Evolutionary conservation across 2,797 vertebrate genomes (phyloP).

Genomic region (Esox lucius): DNA sequence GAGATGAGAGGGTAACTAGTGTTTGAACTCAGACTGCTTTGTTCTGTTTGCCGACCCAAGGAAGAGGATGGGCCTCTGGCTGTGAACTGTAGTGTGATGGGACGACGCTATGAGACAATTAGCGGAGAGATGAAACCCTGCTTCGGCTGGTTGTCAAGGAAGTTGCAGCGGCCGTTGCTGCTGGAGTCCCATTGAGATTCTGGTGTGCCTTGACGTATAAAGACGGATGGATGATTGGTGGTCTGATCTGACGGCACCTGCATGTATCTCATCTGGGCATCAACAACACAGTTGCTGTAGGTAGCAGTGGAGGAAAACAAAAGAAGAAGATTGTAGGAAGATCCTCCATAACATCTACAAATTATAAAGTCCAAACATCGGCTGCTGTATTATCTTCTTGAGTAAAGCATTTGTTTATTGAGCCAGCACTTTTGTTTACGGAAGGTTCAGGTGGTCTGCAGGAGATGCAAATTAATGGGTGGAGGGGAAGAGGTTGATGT

Average conservation of each 20-base stretch:
- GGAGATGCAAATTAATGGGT: constrained; percentile 41
- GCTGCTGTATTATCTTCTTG: neutral
- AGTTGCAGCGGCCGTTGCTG: neutral
- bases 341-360: constrained; percentile 16
- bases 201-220: neutral
- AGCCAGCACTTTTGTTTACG: constrained; percentile 32
- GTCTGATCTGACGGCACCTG: neutral
- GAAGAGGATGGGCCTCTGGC: constrained; percentile 51
- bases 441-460: constrained; percentile 21
- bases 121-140: constrained; percentile 19
- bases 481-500: constrained; percentile 43
- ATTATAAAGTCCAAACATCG: neutral
- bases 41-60: constrained; percentile 84
- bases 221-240: neutral
- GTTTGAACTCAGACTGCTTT: constrained; percentile 94
- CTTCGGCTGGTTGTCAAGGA: neutral
- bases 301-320: neutral
- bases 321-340: neutral
- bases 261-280: neutral
- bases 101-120: constrained; percentile 63
- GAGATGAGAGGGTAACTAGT: constrained; percentile 92
- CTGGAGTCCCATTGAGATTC: neutral
- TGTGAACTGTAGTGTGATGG: constrained; percentile 51
- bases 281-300: neutral
- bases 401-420: neutral